Percentiles rank a stretch among this genome's conserved stretches.
phyloP scores from a whole-genome alignment of 23 tunicate genomes.

The Trididemnum nubilum region DNA sequence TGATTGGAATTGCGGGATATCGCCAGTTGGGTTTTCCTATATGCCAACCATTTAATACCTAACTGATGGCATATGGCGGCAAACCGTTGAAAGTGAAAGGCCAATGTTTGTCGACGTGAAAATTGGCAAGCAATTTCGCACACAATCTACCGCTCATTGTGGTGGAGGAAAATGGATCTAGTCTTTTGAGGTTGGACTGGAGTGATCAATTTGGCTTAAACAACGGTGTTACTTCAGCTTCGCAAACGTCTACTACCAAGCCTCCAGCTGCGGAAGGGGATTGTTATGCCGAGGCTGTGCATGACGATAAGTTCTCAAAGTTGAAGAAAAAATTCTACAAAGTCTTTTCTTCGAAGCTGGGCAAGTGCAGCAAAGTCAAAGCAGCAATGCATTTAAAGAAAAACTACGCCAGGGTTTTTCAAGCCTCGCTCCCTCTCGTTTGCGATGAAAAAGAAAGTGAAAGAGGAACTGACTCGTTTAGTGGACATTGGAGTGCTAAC shows the following conservation, averaged over 20 bases:
- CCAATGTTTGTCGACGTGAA: slow-evolving; percentile 17
- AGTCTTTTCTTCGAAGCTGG: no score
- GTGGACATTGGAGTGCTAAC: neutral
- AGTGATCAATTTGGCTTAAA: neutral
- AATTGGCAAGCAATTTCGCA: neutral
- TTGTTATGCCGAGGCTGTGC: no score
- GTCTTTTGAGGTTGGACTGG: slow-evolving; percentile 13
- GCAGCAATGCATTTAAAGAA: no score
- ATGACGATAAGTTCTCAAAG: no score
- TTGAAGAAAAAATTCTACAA: no score
- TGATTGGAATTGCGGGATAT: neutral
- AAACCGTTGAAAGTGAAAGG: slow-evolving; percentile 11
- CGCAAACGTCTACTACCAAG: no score
- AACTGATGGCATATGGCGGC: neutral
- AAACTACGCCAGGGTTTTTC: neutral
- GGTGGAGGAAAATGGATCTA: neutral
- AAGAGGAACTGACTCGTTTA: slow-evolving; percentile 2
- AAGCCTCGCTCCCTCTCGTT: neutral
- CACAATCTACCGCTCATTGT: neutral
- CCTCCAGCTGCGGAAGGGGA: no score
- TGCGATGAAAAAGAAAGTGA: neutral
- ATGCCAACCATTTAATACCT: neutral
- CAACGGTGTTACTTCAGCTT: neutral
- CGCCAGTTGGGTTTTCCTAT: neutral
- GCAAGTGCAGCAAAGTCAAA: no score